Base-by-base conservation (phyloP, 2,888 invertebrate genomes). In the Xanthia icteritia region DNA sequence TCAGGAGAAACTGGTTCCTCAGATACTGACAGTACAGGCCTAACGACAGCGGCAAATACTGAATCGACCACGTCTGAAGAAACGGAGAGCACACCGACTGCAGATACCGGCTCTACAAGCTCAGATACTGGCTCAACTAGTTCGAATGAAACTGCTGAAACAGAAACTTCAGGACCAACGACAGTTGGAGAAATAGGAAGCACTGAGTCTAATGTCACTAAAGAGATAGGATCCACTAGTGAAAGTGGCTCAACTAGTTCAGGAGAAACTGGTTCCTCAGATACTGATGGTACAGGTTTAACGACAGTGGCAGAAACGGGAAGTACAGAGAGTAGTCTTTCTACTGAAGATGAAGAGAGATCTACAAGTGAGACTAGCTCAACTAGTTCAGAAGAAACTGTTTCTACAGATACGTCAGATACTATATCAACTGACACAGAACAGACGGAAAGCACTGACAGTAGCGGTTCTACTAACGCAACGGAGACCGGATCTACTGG, bases 271-370 rank as follows among this genome's bases (percentile, higher is more conserved):
- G 27, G n/a, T 15, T 76, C 77, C 15, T 45, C 75, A n/a, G 64
- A 76, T 76, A 76, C 77, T 17, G 54, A 76, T 27, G 23, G 6
- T 23, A 77, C 77, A 54, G 54, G 4, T 17, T 45, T n/a, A 23
- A 76, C 76, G 17, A 76, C 63, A 63, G 76, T n/a, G 2, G 63
- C 77, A 36, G 77, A 20, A 54, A 76, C 77, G 4, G 75, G n/a
- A n/a, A 76, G 63, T 36, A 76, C 77, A 0, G 75, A 77, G n/a
- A 76, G 75, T 23, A 64, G 54, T 64, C 1, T 77, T 54, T 65
- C 77, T 36, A 76, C 77, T 64, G 42, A 76, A 17, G 31, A 39
- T 17, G 17, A 42, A 15, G 65, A 54, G 17, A 64, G 0, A 31
- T 31, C 61, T 51, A 54, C 61, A 31, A 63, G 42, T 45, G 51